Base-by-base conservation (phyloP, 2,888 invertebrate genomes). In the Dicranocentrus wangi region DNA sequence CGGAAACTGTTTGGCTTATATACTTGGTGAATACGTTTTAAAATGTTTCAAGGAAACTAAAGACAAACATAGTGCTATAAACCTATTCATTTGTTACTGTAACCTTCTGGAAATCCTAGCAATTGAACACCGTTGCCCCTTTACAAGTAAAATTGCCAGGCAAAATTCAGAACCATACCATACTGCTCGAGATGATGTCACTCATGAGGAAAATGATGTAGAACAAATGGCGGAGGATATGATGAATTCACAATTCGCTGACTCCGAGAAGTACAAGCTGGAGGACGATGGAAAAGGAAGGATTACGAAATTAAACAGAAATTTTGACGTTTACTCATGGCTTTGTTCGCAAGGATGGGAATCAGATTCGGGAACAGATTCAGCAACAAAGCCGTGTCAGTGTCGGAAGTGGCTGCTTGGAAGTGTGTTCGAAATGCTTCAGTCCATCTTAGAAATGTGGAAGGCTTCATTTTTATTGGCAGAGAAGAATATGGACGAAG, bases 341-440 rank as follows among this genome's bases (percentile, higher is more conserved):
- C 73, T 82, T n/a, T 63, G 53, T 19, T 79, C 82, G 1, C 8
- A 17, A 7, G 65, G 79, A n/a, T 82, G 79, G 69, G 82, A 82
- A 70, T 39, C 51, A 53, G 53, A 47, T 5, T 19, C n/a, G 2
- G 61, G n/a, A 13, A 1, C n/a, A 5, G 28, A 10, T 5, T 23
- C 15, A n/a, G 1, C 27, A 0, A 39, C 51, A 32, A 17, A 28
- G 0, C 60, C 42, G 1, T 82, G 82, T 27, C 82, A 82, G 51
- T 82, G 82, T 47, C 69, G 82, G 2, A 82, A 75, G 27, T 10
- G 51, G 1, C 32, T 82, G 25, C n/a, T 79, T 10, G 82, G 82
- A 17, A 55, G 39, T n/a, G 65, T 71, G 0, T 69, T 82, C n/a
- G 21, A 58, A 1, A 69, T 79, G 68, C 66, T 82, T 0, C 10